phyloP scores from a whole-genome alignment of 2,113 vertebrate species.

The Gasterosteus nipponicus region DNA sequence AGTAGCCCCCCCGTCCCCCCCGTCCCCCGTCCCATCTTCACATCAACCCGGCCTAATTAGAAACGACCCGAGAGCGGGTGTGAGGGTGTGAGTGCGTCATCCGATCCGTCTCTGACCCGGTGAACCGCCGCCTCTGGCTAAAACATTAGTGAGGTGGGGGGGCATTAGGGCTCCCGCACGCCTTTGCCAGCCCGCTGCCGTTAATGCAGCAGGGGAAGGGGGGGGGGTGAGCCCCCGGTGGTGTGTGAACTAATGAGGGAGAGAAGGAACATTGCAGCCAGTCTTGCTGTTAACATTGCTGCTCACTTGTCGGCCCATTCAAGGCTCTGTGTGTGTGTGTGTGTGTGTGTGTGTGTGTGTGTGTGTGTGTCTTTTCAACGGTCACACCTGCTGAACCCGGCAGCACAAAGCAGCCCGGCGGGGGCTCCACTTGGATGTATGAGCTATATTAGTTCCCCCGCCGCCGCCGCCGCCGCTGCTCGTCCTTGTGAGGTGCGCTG shows the following conservation, averaged over 20 bases:
- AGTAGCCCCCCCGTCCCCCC: not conserved
- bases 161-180: slow-evolving; percentile 47
- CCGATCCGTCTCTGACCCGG: slow-evolving; percentile 62
- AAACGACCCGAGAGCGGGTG: slow-evolving; percentile 41
- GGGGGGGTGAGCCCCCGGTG: not conserved
- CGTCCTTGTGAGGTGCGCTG: not conserved
- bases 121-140: slow-evolving; percentile 67
- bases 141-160: slow-evolving; percentile 44
- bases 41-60: slow-evolving; percentile 60
- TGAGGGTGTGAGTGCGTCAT: slow-evolving; percentile 33
- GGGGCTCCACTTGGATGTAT: slow-evolving; percentile 7
- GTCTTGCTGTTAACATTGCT: not conserved
- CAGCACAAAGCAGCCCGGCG: slow-evolving; percentile 18
- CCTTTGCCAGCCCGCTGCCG: slow-evolving; percentile 28
- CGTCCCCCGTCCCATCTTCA: slow-evolving; percentile 18
- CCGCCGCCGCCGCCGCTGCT: slow-evolving; percentile 18
- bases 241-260: slow-evolving; percentile 53
- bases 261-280: slow-evolving; percentile 42
- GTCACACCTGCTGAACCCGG: slow-evolving; percentile 52
- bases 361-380: slow-evolving; percentile 25
- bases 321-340: slow-evolving; percentile 1
- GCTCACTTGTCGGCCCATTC: slow-evolving; percentile 44
- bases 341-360: not conserved
- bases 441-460: slow-evolving; percentile 26
- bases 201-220: slow-evolving; percentile 1